Base-by-base conservation (phyloP, 35 echinoderm and acorn worm species). In the Hemicentrotus pulcherrimus region DNA sequence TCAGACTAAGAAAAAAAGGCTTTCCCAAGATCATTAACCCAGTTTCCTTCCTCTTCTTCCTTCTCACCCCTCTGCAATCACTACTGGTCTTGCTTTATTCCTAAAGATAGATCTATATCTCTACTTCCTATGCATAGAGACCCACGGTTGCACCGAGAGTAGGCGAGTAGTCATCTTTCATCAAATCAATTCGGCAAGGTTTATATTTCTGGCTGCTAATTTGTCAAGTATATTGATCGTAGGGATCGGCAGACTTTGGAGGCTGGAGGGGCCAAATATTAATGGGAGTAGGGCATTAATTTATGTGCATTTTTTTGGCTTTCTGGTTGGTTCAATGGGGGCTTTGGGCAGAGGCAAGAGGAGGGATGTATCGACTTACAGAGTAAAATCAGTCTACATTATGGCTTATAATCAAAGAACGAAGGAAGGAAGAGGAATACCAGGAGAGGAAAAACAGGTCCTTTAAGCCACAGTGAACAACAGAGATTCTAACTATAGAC, bases 201-300 rank as follows among this genome's bases (percentile, higher is more conserved):
- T 78, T 78, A 78, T 78, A 78, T 78, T 78, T 78, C 65, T 78
- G 65, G 65, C 65, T 6, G 65, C 65, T 78, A 78, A 78, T 78
- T 78, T 78, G 65, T 18, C 65, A 78, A 78, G 65, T 78, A 28
- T 78, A 78, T 78, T 78, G 65, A 78, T 78, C 65, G 65, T 78
- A 78, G 65, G 65, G 65, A 78, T 78, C 65, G 65, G 65, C 65
- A 78, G 65, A 78, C 28, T 24, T 78, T 78, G 19, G 65, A 78
- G 65, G 19, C 65, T 78, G 65, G 65, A 78, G 65, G 65, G 65
- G 65, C 19, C 65, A 78, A 18, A 78, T 22, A 78, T 78, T 78
- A 78, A 78, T 78, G 65, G 65, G 65, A 78, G 18, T 78, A 78
- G 65, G 28, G 65, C 65, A 78, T 78, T 78, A 78, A 78, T 78